These are phyloP conservation scores for Hycleus phaleratus DNA, from an alignment of 1,140 invertebrate species.

Conservation along the genomic window DNA sequence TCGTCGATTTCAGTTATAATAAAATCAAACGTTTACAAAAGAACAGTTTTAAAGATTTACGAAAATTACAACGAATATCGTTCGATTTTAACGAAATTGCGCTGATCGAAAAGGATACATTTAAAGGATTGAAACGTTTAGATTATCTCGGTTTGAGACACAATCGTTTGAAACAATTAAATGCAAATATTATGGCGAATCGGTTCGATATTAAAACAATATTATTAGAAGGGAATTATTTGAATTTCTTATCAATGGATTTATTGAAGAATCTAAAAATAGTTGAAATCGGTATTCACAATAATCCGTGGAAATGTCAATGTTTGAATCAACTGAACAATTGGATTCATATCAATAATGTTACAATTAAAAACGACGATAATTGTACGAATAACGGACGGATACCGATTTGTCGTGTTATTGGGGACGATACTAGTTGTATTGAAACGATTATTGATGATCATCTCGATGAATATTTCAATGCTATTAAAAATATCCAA, in stretches of 20 bases:
- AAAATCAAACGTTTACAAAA: conserved; percentile 4
- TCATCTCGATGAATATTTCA: neutral
- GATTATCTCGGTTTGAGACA: conserved; percentile 11
- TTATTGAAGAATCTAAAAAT: neutral
- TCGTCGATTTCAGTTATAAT: conserved; percentile 10
- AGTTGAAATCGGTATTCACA: neutral
- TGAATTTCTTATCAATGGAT: conserved; percentile 4
- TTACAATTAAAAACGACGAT: neutral
- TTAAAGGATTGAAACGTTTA: neutral
- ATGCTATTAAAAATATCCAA: neutral
- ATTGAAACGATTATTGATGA: conserved; percentile 6
- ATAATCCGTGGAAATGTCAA: conserved; percentile 14
- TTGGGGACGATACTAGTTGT: neutral
- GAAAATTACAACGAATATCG: conserved; percentile 1
- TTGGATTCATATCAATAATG: conserved; percentile 4
- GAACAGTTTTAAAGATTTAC: conserved; percentile 2
- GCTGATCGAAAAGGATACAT: conserved; percentile 1
- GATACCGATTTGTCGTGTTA: conserved; percentile 2
- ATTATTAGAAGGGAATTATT: conserved; percentile 4
- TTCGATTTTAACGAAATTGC: conserved; percentile 13
- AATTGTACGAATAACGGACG: neutral
- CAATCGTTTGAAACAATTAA: conserved; percentile 7
- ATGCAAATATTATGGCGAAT: conserved; percentile 5
- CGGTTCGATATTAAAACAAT: neutral
- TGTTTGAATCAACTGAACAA: conserved; percentile 4